Percentiles rank a stretch among this genome's conserved stretches.
Evolutionary conservation across 2,113 vertebrate genomes (phyloP).

Genomic region (Andinoacara biseriatus): DNA sequence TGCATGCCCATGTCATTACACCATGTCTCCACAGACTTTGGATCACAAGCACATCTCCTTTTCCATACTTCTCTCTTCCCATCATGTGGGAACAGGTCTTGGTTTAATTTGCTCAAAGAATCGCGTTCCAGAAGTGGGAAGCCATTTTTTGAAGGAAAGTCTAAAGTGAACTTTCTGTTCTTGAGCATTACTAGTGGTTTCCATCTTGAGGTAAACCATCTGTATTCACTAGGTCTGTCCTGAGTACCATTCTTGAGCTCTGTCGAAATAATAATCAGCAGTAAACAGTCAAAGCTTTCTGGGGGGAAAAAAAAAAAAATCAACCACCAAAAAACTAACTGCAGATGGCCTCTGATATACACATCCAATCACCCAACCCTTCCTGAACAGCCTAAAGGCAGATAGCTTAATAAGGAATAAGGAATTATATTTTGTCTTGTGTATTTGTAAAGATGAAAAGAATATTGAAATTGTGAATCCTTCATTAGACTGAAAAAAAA

Average conservation of each 20-base stretch:
- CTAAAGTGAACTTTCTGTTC: neutral
- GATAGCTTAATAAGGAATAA: neutral
- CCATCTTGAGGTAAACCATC: neutral
- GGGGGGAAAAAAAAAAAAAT: no score
- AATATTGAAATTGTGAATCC: neutral
- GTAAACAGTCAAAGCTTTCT: neutral
- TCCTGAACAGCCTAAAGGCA: neutral
- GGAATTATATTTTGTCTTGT: neutral
- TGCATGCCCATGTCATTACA: neutral
- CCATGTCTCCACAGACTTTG: neutral
- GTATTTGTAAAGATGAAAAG: no score
- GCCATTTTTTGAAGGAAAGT: fast-evolving
- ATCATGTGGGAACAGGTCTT: neutral
- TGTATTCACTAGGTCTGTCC: neutral
- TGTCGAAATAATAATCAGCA: neutral
- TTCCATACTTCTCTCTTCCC: neutral
- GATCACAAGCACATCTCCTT: neutral
- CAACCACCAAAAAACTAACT: neutral
- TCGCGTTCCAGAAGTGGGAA: neutral
- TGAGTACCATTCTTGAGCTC: neutral
- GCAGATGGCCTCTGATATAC: neutral
- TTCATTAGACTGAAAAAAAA: neutral
- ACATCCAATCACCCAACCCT: neutral
- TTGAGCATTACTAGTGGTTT: neutral
- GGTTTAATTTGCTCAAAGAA: neutral